Evolutionary conservation across 2,888 invertebrate genomes (phyloP).

Genomic region (Hermaeophaga mercurialis): DNA sequence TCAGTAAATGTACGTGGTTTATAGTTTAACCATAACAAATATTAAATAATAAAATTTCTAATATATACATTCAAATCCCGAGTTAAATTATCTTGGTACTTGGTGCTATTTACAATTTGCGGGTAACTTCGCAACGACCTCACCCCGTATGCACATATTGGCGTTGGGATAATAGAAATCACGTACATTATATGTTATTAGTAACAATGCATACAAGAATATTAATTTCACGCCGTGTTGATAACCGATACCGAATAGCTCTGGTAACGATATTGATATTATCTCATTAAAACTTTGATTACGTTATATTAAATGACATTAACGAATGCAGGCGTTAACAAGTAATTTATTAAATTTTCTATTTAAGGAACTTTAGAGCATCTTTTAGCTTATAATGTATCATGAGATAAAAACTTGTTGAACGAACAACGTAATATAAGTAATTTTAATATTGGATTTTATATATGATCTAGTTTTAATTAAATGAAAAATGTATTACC

Average conservation of each 20-base stretch:
- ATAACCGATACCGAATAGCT: not conserved
- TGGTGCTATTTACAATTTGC: not conserved
- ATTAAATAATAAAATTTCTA: too few species aligned
- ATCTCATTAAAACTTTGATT: slow-evolving; percentile 7
- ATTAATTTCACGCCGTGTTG: slow-evolving; percentile 8
- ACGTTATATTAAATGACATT: slow-evolving; percentile 5
- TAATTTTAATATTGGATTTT: not conserved
- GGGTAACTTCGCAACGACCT: slow-evolving; percentile 3
- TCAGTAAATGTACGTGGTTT: too few species aligned
- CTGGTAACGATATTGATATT: slow-evolving; percentile 7
- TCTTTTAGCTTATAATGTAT: not conserved
- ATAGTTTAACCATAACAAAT: too few species aligned
- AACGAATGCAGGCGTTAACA: not conserved
- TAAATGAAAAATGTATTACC: too few species aligned
- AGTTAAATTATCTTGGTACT: not conserved
- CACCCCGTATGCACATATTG: slow-evolving; percentile 11
- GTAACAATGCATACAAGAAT: slow-evolving; percentile 14
- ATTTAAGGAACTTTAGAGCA: not conserved
- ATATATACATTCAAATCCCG: too few species aligned
- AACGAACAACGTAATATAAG: not conserved
- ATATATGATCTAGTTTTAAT: not conserved
- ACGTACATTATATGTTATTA: slow-evolving; percentile 6
- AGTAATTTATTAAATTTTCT: slow-evolving; percentile 2
- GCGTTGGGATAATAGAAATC: not conserved
- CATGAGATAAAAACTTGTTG: not conserved